phyloP scores from a whole-genome alignment of 2,113 vertebrate species.

The Chloebia gouldiae region DNA sequence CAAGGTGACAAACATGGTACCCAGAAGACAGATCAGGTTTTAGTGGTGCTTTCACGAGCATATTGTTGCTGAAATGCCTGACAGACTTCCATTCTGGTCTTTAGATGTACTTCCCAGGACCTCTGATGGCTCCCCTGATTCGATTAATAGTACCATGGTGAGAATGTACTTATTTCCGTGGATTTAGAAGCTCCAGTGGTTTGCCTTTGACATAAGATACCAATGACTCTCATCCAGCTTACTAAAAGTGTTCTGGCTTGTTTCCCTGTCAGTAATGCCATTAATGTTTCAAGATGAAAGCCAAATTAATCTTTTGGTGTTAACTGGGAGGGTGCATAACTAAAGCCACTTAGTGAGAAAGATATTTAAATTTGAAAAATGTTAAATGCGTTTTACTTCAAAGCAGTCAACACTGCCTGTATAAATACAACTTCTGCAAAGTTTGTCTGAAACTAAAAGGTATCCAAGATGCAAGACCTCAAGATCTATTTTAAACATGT shows the following conservation, averaged over 20 bases:
- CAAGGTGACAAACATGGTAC: neutral
- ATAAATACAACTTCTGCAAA: slow-evolving; percentile 48
- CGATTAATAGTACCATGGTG: slow-evolving; percentile 73
- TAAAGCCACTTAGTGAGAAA: slow-evolving; percentile 56
- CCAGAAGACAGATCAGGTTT: neutral
- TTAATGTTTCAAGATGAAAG: slow-evolving; percentile 67
- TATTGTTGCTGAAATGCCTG: neutral
- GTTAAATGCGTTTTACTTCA: slow-evolving; percentile 70
- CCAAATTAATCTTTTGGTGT: slow-evolving; percentile 58
- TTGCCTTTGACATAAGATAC: slow-evolving; percentile 72
- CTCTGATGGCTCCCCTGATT: slow-evolving; percentile 37
- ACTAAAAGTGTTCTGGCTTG: slow-evolving; percentile 68
- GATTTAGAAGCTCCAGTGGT: slow-evolving; percentile 65
- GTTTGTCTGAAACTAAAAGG: slow-evolving; percentile 35
- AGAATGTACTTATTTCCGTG: slow-evolving; percentile 76
- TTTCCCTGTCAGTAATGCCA: slow-evolving; percentile 69
- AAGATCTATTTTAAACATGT: neutral
- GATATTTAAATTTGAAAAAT: slow-evolving; percentile 61
- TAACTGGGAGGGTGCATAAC: slow-evolving; percentile 38
- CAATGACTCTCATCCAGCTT: slow-evolving; percentile 70
- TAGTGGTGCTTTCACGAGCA: neutral
- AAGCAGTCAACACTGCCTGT: slow-evolving; percentile 30
- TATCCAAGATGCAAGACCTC: neutral
- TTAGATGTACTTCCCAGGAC: slow-evolving; percentile 11
- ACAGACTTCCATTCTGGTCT: slow-evolving; percentile 23